Evolutionary conservation across 2,888 invertebrate species (phyloP).

Genomic region (Netelia fuscicornis): DNA sequence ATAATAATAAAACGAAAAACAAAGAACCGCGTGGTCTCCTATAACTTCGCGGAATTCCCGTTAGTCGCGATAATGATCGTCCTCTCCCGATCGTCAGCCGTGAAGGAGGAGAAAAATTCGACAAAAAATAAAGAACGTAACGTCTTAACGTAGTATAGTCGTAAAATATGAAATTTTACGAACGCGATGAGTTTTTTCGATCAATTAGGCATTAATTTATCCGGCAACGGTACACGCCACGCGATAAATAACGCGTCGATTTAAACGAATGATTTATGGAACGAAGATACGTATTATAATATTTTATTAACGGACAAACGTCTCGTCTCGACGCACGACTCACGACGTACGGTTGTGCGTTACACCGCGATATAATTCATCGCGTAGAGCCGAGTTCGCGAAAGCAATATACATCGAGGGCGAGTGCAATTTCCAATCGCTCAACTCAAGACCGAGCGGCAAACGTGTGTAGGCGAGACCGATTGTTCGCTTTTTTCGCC

Average conservation of each 20-base stretch:
- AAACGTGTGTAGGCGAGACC: conserved; percentile 70
- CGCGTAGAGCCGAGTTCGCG: conserved; percentile 19
- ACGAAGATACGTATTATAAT: neutral
- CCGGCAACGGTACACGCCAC: neutral
- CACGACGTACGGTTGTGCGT: conserved; percentile 35
- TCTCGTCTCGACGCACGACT: conserved; percentile 13
- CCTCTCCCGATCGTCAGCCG: neutral
- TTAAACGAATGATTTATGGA: conserved; percentile 36
- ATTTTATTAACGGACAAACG: conserved; percentile 12
- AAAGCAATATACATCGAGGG: conserved; percentile 40
- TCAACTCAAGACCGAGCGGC: conserved; percentile 30
- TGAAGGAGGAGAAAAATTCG: conserved; percentile 9
- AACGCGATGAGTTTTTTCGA: conserved; percentile 4
- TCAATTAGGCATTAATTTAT: conserved; percentile 21
- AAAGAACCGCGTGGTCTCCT: neutral
- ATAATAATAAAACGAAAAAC: conserved; percentile 15
- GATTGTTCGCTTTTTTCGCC: conserved; percentile 76
- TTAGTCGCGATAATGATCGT: conserved; percentile 44
- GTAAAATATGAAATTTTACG: conserved; percentile 32
- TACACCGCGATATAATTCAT: conserved; percentile 50
- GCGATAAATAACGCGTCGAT: conserved; percentile 24
- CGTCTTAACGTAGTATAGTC: neutral
- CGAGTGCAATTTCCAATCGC: conserved; percentile 55
- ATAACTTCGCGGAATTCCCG: conserved; percentile 45
- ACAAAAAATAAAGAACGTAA: neutral